Percentiles rank a stretch among this genome's conserved stretches.
These are phyloP conservation scores for Heptranchias perlo DNA, from an alignment of 2,113 vertebrate genomes.

Conservation along the genomic window DNA sequence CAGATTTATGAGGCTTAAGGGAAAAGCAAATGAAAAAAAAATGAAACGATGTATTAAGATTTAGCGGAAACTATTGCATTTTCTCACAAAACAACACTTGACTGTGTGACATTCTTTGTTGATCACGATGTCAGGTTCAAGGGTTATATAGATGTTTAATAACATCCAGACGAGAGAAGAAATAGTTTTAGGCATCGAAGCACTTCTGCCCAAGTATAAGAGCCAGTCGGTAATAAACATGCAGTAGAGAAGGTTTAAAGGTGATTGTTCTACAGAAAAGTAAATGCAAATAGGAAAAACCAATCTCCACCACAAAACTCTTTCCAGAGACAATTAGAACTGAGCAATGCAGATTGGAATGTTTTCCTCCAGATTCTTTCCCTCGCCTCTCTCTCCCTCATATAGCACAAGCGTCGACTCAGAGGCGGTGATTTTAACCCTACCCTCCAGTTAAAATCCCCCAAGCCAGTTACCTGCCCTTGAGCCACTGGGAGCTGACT, in stretches of 20 bases:
- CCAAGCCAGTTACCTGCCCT: too few relatives aligned
- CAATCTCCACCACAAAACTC: background rate
- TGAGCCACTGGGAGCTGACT: too few relatives aligned
- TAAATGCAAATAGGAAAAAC: background rate
- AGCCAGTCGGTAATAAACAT: background rate
- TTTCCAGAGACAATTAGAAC: background rate
- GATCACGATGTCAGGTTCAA: background rate
- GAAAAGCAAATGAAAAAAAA: constrained; percentile 40
- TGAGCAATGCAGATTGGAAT: background rate
- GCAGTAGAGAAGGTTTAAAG: background rate
- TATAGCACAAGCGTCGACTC: background rate
- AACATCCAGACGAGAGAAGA: background rate
- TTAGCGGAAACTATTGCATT: constrained; percentile 1
- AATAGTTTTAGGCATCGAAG: background rate
- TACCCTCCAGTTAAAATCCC: too few relatives aligned
- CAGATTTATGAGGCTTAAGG: constrained; percentile 49
- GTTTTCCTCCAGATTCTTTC: background rate
- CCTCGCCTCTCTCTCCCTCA: background rate
- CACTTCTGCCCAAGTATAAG: background rate
- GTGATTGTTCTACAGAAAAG: background rate
- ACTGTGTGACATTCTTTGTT: constrained; percentile 5
- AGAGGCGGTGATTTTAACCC: background rate
- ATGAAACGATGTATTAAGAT: background rate
- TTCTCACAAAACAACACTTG: background rate
- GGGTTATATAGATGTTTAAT: constrained; percentile 2